phyloP scores from a whole-genome alignment of 2,888 invertebrate genomes.

The Apodemia mormo region DNA sequence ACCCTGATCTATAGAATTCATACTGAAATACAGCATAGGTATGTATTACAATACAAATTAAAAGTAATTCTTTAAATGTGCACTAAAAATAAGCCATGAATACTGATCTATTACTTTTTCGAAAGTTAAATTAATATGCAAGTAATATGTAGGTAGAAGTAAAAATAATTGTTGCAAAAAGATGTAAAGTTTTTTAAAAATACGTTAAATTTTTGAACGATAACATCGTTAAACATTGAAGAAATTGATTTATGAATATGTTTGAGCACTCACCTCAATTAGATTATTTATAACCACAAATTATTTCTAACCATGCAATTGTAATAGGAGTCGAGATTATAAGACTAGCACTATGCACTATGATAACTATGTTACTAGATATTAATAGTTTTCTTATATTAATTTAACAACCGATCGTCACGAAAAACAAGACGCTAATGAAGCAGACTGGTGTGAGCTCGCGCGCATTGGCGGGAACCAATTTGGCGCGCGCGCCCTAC shows the following conservation, averaged over 20 bases:
- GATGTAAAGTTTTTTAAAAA: too few species aligned
- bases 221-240: not conserved
- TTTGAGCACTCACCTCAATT: not conserved
- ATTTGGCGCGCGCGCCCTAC: too few species aligned
- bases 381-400: too few species aligned
- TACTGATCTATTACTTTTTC: too few species aligned
- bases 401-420: not conserved
- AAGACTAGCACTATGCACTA: not conserved
- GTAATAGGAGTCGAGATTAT: too few species aligned
- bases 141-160: not conserved
- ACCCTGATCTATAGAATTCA: not conserved
- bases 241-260: not conserved
- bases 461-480: too few species aligned
- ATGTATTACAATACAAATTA: not conserved
- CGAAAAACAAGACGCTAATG: constrained; percentile 6
- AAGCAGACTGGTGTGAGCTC: not conserved
- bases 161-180: not conserved
- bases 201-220: not conserved
- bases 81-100: not conserved
- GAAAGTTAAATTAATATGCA: not conserved
- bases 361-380: not conserved
- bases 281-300: not conserved
- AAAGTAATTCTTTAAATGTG: too few species aligned
- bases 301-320: not conserved
- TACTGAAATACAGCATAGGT: not conserved